Base-by-base conservation (phyloP, 1,140 invertebrate species). In the Penaeus vannamei region DNA sequence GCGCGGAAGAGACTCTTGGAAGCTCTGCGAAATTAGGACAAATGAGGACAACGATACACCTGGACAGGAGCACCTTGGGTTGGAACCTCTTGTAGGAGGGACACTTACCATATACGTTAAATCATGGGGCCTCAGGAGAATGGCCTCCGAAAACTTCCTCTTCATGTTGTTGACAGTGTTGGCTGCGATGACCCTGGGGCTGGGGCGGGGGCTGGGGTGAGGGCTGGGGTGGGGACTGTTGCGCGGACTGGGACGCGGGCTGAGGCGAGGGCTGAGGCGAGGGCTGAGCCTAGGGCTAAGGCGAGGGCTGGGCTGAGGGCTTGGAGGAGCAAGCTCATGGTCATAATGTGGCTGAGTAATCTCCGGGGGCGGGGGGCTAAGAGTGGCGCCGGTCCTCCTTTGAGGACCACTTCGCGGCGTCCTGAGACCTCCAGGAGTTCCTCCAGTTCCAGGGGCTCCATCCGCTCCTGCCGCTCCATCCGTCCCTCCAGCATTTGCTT, bases 121-220 rank as follows among this genome's bases (percentile, higher is more conserved):
- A 20, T 76, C 42, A 22, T 76, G 22, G 14, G 29, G 72, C 26
- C 42, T 76, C 29, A 32, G 72, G 19, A 32, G 72, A 36, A 76
- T 76, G 26, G 72, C 72, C 72, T 76, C 72, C 19, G 72, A 76
- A 32, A 76, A 76, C 42, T 76, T 76, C 72, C 72, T 76, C 42
- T 76, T 76, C 72, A 76, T 76, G 72, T 76, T 76, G 42, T 76
- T 76, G 5, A 76, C 72, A 14, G 42, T 76, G 72, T 76, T 76
- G 42, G 29, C 42, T 0, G 42, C 72, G 29, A 76, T 17, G n/a
- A 76, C 72, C 29, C 72, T 29, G 19, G 72, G 72, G 26, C 72
- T 76, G 4, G 72, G 72, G 29, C 72, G 72, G 4, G 72, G 72
- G 72, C 72, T 76, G 5, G 72, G 72, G 20, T 76, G 72, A 20